These are phyloP conservation scores for Meloe dianella DNA, from an alignment of 2,888 invertebrate genomes.

Conservation along the genomic window DNA sequence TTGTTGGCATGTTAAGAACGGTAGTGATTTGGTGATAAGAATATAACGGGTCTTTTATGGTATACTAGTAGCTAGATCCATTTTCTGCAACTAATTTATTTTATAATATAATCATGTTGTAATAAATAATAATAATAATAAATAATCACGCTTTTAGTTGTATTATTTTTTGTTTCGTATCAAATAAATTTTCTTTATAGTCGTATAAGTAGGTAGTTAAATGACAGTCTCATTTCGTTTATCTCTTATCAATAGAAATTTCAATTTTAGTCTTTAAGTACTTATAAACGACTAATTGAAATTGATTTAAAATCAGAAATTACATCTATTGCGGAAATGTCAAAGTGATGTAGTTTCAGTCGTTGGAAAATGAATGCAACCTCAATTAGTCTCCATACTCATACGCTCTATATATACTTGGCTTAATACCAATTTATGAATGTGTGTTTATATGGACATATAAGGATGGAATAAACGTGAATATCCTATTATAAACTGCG, in stretches of 20 bases:
- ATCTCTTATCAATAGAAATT: conserved; percentile 4
- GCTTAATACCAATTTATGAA: background rate
- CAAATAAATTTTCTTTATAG: background rate
- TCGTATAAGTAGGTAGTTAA: too few relatives aligned
- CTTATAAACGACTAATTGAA: background rate
- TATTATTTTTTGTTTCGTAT: background rate
- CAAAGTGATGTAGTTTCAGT: conserved; percentile 26
- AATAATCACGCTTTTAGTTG: background rate
- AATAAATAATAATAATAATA: conserved; percentile 6
- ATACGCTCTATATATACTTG: background rate
- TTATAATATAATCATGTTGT: conserved; percentile 11
- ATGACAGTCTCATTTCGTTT: background rate
- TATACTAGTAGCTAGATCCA: conserved; percentile 9
- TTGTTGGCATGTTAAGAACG: conserved; percentile 11
- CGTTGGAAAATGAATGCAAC: conserved; percentile 26
- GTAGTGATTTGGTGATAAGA: conserved; percentile 11
- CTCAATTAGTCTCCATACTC: conserved; percentile 15
- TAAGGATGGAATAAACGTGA: background rate
- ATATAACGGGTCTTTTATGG: conserved; percentile 7
- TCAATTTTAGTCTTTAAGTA: background rate
- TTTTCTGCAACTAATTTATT: conserved; percentile 12
- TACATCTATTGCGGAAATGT: conserved; percentile 30
- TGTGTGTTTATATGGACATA: background rate
- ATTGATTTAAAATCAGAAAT: conserved; percentile 17
- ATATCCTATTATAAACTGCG: background rate